Base-by-base conservation (phyloP, 2,888 invertebrate species). In the Mycalesis mineus region DNA sequence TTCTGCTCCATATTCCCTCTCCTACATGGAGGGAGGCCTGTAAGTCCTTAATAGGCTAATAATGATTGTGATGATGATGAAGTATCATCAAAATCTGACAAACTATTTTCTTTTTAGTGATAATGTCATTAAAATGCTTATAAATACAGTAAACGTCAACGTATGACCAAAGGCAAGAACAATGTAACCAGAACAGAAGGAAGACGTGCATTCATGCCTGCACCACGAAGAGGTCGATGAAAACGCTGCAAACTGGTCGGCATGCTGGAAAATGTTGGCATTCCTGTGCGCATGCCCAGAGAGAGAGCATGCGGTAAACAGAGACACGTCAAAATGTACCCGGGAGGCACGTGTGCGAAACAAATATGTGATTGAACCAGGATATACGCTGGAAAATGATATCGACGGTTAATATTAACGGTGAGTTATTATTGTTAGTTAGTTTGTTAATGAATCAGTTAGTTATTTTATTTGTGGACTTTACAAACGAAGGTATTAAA, bases 221-320 rank as follows among this genome's bases (percentile, higher is more conserved):
- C 48, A 39, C 14, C 0, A 8, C 7, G 15, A 15, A 31, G 22
- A 78, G 73, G 82, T 84, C 82, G 81, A 85, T 82, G 78, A 78
- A 80, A 83, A 79, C 65, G 78, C 65, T 84, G 84, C 82, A 84
- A 72, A 66, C 40, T 51, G 36, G 40, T 57, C 51, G 51, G 71
- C 70, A 66, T 65, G 60, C 64, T 67, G 61, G 57, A 60, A 59
- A 58, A 45, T 55, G 57, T 68, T 64, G 64, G 64, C 62, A 55
- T 33, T 39, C 47, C 0, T 56, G 0, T 55, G 66, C 81, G 80
- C 86, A 80, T 84, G 86, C 85, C 61, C 37, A 53, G 6, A 53
- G 54, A 41, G 56, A 52, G 11, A 37, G 22, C 63, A 61, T 65
- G 64, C 69, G 48, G 57, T 64, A 73, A 76, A 75, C 72, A 75